Base-by-base conservation (phyloP, 2,113 vertebrate genomes). In the Arothron firmamentum region DNA sequence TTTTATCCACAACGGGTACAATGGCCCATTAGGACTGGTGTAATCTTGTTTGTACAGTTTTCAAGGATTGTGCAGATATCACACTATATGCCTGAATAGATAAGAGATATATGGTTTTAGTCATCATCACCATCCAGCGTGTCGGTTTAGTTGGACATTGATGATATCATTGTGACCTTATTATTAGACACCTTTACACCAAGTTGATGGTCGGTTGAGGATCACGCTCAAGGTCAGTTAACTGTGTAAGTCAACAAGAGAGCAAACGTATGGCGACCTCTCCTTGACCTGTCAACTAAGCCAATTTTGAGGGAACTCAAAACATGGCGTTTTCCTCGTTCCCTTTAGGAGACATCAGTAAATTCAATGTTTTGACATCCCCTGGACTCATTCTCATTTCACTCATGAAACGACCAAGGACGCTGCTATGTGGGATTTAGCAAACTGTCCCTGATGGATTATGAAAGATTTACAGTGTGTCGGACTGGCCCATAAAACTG, bases 381-480 rank as follows among this genome's bases (percentile, higher is more conserved):
- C 17, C 51, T 3, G 34, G 62, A 48, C 20, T 61, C 15, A 23
- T 45, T 58, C 23, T 48, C 49, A 68, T 50, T 57, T 64, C 31
- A 50, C 56, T 63, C 55, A 23, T 31, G 19, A 64, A 45, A 47
- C 57, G 59, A 46, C 41, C 1, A 9, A 54, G 19, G 31, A 55
- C 6, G 16, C 34, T 65, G 14, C 56, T 42, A 18, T 0, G 53
- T 19, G 43, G 12, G 68, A 56, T 38, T 58, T 61, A 54, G 31
- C 38, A 16, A 58, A 69, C 45, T 60, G 50, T 65, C 62, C 58
- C 75, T 31, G 48, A 56, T 56, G 51, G 47, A 67, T 63, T 55
- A 72, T 58, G 48, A 68, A 76, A 60, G 50, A 81, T 76, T 64
- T 65, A 64, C 65, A 63, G 58, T 3, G 0, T 50, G 25, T 41